phyloP scores from a whole-genome alignment of 2,113 vertebrate genomes.

The Mormoops blainvillei region DNA sequence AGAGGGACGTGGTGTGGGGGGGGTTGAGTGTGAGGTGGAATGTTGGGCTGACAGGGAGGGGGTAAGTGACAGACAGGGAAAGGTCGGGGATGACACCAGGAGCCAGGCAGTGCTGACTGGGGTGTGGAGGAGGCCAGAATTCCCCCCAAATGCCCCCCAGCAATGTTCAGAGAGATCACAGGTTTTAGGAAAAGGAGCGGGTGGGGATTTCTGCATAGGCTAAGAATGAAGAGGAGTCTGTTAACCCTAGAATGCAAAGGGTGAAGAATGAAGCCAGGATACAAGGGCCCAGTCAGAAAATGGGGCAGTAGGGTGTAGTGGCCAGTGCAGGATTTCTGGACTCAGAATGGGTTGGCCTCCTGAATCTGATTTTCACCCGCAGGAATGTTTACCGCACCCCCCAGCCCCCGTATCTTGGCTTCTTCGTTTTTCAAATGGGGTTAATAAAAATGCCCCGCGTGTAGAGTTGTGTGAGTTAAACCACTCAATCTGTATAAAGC shows the following conservation, averaged over 20 bases:
- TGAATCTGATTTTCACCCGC: background rate
- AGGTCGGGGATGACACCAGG: rapidly evolving
- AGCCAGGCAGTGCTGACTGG: rapidly evolving
- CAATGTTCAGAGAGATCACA: background rate
- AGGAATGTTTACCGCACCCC: background rate
- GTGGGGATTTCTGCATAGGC: background rate
- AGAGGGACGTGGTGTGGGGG: no score
- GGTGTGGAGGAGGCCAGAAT: background rate
- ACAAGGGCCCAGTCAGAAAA: background rate
- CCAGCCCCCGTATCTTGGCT: no score
- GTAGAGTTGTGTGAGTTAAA: background rate
- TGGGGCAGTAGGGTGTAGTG: rapidly evolving
- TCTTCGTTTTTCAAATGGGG: background rate
- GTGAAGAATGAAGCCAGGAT: no score
- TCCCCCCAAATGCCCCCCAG: background rate
- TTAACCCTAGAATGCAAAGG: background rate
- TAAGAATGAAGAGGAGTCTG: background rate
- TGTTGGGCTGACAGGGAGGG: background rate
- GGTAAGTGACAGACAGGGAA: background rate
- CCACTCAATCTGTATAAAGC: background rate
- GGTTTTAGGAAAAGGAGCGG: background rate
- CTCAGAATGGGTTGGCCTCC: background rate
- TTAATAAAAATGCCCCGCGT: background rate
- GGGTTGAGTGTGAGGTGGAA: rapidly evolving
- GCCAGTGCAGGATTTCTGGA: rapidly evolving